These are phyloP conservation scores for Leucosticte australis DNA, from an alignment of 2,113 vertebrate species.

Conservation along the genomic window DNA sequence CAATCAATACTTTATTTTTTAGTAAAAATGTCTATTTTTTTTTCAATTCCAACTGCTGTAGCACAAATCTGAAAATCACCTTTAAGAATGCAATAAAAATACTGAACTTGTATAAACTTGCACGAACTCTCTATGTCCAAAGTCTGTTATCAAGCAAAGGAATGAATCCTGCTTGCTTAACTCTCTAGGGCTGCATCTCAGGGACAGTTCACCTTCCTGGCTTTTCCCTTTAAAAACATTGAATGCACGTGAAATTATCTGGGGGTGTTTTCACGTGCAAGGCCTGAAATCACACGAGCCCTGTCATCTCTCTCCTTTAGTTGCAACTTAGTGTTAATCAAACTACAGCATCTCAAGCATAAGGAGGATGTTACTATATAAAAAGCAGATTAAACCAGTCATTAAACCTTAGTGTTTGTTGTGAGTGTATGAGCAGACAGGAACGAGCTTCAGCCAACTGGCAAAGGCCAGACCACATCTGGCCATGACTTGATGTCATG, in stretches of 20 bases:
- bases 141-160: neutral
- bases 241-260: neutral
- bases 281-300: neutral
- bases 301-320: neutral
- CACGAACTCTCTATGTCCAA: neutral
- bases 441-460: neutral
- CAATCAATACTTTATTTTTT: neutral
- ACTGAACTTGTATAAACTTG: neutral
- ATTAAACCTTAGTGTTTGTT: neutral
- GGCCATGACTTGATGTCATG: neutral
- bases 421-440: neutral
- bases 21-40: neutral
- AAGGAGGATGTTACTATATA: neutral
- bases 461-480: neutral
- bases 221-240: neutral
- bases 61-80: neutral
- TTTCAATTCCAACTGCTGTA: neutral
- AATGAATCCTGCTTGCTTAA: neutral
- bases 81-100: neutral
- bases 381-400: neutral
- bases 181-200: neutral
- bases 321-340: neutral
- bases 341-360: neutral
- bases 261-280: neutral
- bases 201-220: neutral